Percentiles rank a stretch among this genome's conserved stretches.
Conservation (phyloP, 2,888 invertebrate genomes). For the Adelphocoris suturalis region DNA sequence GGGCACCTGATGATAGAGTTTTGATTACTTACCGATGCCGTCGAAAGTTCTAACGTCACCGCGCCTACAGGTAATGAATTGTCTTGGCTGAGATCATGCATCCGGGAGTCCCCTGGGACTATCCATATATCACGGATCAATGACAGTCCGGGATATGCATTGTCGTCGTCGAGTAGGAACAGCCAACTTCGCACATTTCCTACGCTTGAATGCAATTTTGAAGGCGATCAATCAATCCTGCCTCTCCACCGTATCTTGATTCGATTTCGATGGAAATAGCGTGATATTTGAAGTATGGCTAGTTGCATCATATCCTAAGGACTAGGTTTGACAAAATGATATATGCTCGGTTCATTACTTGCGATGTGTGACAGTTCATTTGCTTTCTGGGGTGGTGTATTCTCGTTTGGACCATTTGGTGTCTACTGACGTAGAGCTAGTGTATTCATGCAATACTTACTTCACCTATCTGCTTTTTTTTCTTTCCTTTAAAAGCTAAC, state of each 20-base stretch:
- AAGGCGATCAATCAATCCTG: neutral
- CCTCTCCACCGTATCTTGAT: neutral
- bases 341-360: neutral
- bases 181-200: neutral
- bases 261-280: neutral
- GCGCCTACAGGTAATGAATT: neutral
- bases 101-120: neutral
- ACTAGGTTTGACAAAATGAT: conserved; percentile 8
- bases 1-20: neutral
- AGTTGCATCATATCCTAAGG: neutral
- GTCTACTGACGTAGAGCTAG: too few species aligned
- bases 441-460: too few species aligned
- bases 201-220: neutral
- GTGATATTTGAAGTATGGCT: neutral
- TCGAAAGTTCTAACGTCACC: neutral
- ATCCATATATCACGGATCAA: conserved; percentile 12
- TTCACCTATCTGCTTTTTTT: too few species aligned
- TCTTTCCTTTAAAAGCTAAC: too few species aligned
- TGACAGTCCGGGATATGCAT: neutral
- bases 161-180: neutral
- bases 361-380: neutral
- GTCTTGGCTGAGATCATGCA: neutral
- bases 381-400: neutral
- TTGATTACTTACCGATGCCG: neutral
- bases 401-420: too few species aligned